Base-by-base conservation (phyloP, 2,888 invertebrate genomes). In the Chelonus formosanus region DNA sequence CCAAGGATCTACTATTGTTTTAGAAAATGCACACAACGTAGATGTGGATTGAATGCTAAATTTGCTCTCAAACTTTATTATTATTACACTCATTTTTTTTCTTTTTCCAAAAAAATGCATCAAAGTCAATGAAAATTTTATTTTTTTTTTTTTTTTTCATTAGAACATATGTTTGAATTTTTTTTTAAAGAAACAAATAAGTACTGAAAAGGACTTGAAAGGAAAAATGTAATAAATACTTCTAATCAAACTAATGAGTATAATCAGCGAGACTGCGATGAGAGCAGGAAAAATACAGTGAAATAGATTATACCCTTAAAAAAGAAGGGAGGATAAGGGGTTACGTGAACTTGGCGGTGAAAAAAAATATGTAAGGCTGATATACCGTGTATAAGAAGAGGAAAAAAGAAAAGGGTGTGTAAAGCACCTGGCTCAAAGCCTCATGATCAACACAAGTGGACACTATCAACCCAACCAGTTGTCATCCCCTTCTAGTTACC, bases 181-280 rank as follows among this genome's bases (percentile, higher is more conserved):
- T 20, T 1, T 20, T 20, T 20, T 1, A 20, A 20, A 20, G 20
- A 44, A 32, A 45, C n/a, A 57, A 32, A 7, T 5, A 0, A 47
- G n/a, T n/a, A 58, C 35, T 20, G 32, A 20, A 32, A 50, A 52
- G 31, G 50, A 35, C 5, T 36, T 10, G 35, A 43, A 60, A 50
- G n/a, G 47, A 65, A 10, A 65, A 47, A 55, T 50, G 69, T 74
- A 76, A 76, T 74, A 75, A 73, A 73, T 73, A 73, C 75, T 74
- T 76, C 73, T 76, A 78, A 80, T 79, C 75, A 76, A 74, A 70
- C 74, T 79, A 79, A 80, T 78, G 76, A 77, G 75, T 76, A 72
- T 75, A 78, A 78, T 78, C 74, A 73, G 69, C 56, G 64, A 68
- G 57, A 40, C 57, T 59, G 48, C 55, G 31, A 20, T 55, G 65